Evolutionary conservation across 2,113 vertebrate species (phyloP), one percentile per base, ranked within the genome.

Genomic region (Cromileptes altivelis): DNA sequence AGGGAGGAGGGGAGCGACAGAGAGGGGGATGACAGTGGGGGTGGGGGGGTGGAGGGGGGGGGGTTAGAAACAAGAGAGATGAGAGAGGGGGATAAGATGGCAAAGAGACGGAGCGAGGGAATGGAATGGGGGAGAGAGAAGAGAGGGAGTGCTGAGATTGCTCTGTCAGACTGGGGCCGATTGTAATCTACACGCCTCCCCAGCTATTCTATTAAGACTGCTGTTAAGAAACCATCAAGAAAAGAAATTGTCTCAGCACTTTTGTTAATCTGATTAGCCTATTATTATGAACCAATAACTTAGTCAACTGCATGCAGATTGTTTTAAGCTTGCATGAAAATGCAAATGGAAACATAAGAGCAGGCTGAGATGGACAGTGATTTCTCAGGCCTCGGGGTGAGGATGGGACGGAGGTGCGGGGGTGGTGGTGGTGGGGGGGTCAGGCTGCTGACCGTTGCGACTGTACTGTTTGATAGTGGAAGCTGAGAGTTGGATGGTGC

Each of bases 391-490:
- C 4, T n/a, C 0, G 11, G 42, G 37, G 55, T 9, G 40, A 60
- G 19, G 70, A 45, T 13, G 61, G 79, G 55, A 12, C 53, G 2
- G 42, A 45, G 52, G 69, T 23, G 11, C n/a, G 27, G 80, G 27
- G 27, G 27, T 2, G 47, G 53, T 10, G 9, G 47, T 55, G 23
- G 27, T 0, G 53, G 12, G 9, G 47, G 57, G 23, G 27, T 0
- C 53, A 69, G 53, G 33, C 9, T 87, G 85, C 97, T 97, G 90
- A 98, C 97, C 97, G 0, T 97, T 98, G 37, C 97, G 97, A 88
- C 97, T 98, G 95, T 98, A 98, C 95, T 98, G 97, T 78, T 98
- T 98, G 94, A 98, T 97, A 12, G 97, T 97, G 57, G 97, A 97
- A 63, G 97, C 97, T 0, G 97, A 97, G 17, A 98, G 97, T 92